These are phyloP conservation scores for Brachionus asplanchnoidis DNA, from an alignment of 1,140 invertebrate species.

Conservation along the genomic window DNA sequence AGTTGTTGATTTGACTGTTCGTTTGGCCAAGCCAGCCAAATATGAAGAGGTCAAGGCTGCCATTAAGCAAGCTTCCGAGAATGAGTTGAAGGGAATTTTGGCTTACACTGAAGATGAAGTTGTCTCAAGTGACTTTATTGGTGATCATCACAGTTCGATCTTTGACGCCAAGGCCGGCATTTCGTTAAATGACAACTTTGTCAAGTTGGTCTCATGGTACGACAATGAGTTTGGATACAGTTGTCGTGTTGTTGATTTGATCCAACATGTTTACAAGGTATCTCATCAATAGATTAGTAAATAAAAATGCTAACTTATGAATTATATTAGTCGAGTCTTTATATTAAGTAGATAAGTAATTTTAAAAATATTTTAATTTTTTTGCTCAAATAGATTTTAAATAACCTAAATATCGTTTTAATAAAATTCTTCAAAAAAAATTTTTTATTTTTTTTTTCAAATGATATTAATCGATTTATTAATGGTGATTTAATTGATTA, in stretches of 20 bases:
- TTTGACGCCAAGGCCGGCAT: conserved; percentile 94
- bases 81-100: conserved; percentile 77
- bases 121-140: conserved; percentile 85
- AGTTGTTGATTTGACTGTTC: conserved; percentile 85
- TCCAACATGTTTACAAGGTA: conserved; percentile 36
- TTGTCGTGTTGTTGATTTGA: conserved; percentile 78
- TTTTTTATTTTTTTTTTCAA: not conserved
- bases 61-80: conserved; percentile 76
- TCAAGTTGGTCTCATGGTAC: conserved; percentile 63
- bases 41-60: conserved; percentile 85
- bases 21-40: conserved; percentile 61
- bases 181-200: conserved; percentile 53
- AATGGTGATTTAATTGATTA: too few relatives aligned
- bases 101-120: conserved; percentile 89
- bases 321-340: not conserved
- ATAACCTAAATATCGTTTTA: not conserved
- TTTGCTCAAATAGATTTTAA: conserved; percentile 26
- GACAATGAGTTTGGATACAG: conserved; percentile 96
- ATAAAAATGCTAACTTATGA: not conserved
- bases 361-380: not conserved
- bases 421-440: not conserved
- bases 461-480: not conserved
- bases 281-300: conserved; percentile 20
- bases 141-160: conserved; percentile 76
- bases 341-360: not conserved